A percentile compares a stretch with the other conserved stretches of the same genome.
Conservation (phyloP, 2,797 vertebrate species). For the Echiichthys vipera region DNA sequence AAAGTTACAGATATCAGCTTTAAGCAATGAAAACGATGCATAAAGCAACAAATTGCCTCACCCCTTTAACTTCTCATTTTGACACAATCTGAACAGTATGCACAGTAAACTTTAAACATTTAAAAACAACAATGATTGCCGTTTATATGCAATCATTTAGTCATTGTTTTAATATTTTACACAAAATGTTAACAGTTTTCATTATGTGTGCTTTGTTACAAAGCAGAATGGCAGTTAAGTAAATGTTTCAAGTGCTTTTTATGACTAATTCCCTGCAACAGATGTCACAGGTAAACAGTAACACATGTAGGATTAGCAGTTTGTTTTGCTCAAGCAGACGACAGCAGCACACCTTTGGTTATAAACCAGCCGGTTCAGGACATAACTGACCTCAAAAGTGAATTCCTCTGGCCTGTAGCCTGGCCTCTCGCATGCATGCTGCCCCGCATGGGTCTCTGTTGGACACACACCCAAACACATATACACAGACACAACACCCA, state of each 20-base stretch:
- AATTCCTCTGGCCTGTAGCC: constrained; percentile 67
- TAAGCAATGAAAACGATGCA: background rate
- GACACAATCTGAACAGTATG: background rate
- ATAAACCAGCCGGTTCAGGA: constrained; percentile 66
- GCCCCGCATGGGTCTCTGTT: constrained; percentile 41
- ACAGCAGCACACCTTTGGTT: constrained; percentile 64
- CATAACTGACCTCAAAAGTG: constrained; percentile 64
- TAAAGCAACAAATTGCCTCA: background rate
- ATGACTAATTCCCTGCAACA: constrained; percentile 61
- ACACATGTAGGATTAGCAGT: constrained; percentile 69
- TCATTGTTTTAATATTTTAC: constrained; percentile 11
- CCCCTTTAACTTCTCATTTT: background rate
- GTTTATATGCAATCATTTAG: constrained; percentile 9
- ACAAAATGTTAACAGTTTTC: constrained; percentile 31
- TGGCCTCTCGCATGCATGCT: constrained; percentile 58
- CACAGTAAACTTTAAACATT: background rate
- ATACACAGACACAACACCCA: constrained; percentile 47
- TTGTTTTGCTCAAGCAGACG: constrained; percentile 69
- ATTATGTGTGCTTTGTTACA: constrained; percentile 42
- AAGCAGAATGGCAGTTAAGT: constrained; percentile 46
- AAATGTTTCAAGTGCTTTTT: constrained; percentile 51
- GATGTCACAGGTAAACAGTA: constrained; percentile 80
- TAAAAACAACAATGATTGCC: background rate
- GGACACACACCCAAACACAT: constrained; percentile 43
- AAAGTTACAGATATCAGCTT: background rate